phyloP scores from a whole-genome alignment of 2,797 vertebrate species.

The Poeciliopsis turneri region DNA sequence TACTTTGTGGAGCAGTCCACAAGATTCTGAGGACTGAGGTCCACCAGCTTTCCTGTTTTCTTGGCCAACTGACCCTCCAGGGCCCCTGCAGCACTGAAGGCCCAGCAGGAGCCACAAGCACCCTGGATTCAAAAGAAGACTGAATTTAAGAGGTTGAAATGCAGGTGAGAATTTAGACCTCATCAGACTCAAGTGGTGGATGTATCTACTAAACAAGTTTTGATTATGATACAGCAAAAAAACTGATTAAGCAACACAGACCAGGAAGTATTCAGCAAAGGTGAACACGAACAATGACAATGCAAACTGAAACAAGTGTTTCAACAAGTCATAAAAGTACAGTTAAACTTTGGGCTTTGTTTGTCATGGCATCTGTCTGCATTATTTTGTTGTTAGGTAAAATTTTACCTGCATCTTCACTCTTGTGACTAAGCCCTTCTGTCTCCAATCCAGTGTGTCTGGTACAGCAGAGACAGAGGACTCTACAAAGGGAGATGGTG shows the following conservation, averaged over 20 bases:
- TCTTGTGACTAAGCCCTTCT: constrained; percentile 81
- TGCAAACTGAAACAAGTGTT: neutral
- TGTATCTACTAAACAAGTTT: neutral
- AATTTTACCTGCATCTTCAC: constrained; percentile 88
- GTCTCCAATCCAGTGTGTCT: constrained; percentile 84
- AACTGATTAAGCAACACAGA: neutral
- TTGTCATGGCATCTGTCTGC: neutral
- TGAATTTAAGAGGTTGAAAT: neutral
- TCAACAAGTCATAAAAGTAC: neutral
- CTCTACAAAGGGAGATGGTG: constrained; percentile 3
- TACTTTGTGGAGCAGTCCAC: constrained; percentile 88
- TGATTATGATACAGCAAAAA: neutral
- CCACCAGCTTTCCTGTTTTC: constrained; percentile 82
- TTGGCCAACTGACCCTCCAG: constrained; percentile 88
- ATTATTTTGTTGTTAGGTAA: neutral
- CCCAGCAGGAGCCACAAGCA: constrained; percentile 90
- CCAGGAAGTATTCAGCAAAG: neutral
- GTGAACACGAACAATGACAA: neutral
- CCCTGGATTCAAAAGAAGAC: constrained; percentile 69
- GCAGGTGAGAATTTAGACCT: neutral
- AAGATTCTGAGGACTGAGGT: constrained; percentile 91
- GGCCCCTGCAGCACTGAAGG: constrained; percentile 90
- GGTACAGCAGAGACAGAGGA: constrained; percentile 50
- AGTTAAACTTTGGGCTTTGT: neutral
- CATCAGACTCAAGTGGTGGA: neutral